Evolutionary conservation across 2,797 vertebrate species (phyloP), one percentile per base, ranked within the genome.

Genomic region (Chrosomus eos): DNA sequence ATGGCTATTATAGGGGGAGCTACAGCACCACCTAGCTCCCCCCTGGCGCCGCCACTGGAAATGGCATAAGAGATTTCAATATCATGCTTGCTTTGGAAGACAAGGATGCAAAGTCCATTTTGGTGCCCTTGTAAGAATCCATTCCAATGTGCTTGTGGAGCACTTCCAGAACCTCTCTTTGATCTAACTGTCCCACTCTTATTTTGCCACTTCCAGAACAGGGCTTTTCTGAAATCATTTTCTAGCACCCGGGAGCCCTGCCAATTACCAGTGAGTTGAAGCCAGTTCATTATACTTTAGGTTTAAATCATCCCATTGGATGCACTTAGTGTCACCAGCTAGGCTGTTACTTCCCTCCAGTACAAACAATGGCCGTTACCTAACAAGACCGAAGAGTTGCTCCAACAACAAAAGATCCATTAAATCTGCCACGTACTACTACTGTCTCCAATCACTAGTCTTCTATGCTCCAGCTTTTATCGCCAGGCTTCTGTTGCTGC

Each of bases 331-430:
- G 87, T 84, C 70, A 76, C 83, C 84, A 87, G 70, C 73, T 86
- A 83, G 51, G 19, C 88, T 88, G 89, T 88, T 90, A 77, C 90
- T 90, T 83, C 85, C 90, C 82, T 85, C 84, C 81, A 84, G 80
- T 80, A 86, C 88, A 92, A 92, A 91, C 89, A 90, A 86, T 86
- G 86, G 77, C 78, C 67, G 80, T 91, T 92, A 91, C 88, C 77
- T 62, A 83, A 87, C 87, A 86, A 83, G 75, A 84, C 81, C 80
- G 84, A 87, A 72, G 88, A 91, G 88, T 85, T 80, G 87, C 87
- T 88, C 73, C 64, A 83, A 89, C 89, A 91, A 92, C 91, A 90
- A 89, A 92, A 82, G 88, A 76, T 84, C 85, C 82, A 90, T 93
- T 92, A 91, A 92, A 91, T 90, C 89, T 87, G 86, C 88, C 87